Base-by-base conservation (phyloP, 2,797 vertebrate species). In the Mareca penelope region DNA sequence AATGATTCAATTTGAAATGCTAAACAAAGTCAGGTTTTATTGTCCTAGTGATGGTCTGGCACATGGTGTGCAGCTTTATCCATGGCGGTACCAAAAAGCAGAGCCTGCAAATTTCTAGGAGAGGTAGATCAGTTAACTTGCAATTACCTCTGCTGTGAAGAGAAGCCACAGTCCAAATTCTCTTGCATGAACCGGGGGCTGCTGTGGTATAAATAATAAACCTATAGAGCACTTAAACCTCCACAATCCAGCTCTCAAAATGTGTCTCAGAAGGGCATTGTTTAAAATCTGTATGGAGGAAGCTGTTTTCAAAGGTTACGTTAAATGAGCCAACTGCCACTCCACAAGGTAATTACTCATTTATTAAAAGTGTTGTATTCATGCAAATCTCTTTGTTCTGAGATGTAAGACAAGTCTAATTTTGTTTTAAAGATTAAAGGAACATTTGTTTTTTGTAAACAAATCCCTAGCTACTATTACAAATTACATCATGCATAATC, bases 401-500 rank as follows among this genome's bases (percentile, higher is more conserved):
- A 69, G 69, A 69, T 84, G 78, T 92, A 94, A 94, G 80, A 94
- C 73, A 96, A 91, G 78, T 63, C 40, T 88, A 94, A 96, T 82
- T 91, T 73, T 72, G 77, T 63, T 95, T 81, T 92, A 84, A 84
- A 94, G 82, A 95, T 96, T 85, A 94, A 94, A 93, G 63, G 83
- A 95, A 89, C 46, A 70, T 85, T 89, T 64, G 75, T 48, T 60
- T 95, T 96, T 89, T 69, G 57, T 93, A 93, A 97, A 93, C 88
- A 93, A 89, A 92, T 88, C 72, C 48, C 78, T 68, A 75, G 78
- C 52, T 84, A 67, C 76, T 94, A 35, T 81, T 89, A 81, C 73
- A 94, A 96, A 94, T 78, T 88, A 69, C 57, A 93, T 96, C 91
- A 92, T 91, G 86, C 71, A 87, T 96, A 94, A 96, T 96, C 94